Evolutionary conservation across 2,888 invertebrate genomes (phyloP).

Genomic region (Sphaerophoria rueppellii): DNA sequence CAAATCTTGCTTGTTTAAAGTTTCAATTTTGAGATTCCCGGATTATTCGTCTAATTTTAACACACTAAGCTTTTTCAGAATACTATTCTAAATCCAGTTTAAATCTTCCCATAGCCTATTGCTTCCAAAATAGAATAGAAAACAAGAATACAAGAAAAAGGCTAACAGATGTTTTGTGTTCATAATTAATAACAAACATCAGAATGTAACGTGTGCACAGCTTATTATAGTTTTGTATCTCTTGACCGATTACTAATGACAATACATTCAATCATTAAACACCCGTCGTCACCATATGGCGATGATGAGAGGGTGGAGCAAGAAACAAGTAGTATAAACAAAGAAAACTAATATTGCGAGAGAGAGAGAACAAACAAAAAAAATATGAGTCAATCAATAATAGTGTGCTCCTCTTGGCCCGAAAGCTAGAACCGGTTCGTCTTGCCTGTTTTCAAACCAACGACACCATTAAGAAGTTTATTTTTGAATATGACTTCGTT

Average conservation of each 20-base stretch:
- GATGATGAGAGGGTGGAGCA: constrained; percentile 15
- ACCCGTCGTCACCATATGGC: constrained; percentile 50
- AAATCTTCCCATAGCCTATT: background rate
- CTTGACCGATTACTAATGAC: constrained; percentile 47
- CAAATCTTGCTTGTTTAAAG: no score
- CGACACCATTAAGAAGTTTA: constrained; percentile 35
- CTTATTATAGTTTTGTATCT: constrained; percentile 37
- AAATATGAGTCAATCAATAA: constrained; percentile 62
- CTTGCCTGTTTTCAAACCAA: constrained; percentile 4
- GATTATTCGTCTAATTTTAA: no score
- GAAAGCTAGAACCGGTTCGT: constrained; percentile 57
- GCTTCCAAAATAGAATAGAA: constrained; percentile 2
- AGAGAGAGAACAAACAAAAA: no score
- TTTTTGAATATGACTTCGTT: constrained; percentile 41
- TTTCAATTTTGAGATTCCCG: no score
- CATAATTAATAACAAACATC: constrained; percentile 33
- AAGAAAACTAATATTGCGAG: background rate
- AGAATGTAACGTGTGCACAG: constrained; percentile 38
- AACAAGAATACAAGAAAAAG: background rate
- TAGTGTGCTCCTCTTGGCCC: constrained; percentile 43
- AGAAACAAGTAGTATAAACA: constrained; percentile 13
- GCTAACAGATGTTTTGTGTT: constrained; percentile 22
- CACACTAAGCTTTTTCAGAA: background rate
- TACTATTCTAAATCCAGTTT: background rate
- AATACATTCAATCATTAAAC: constrained; percentile 55